Conservation (phyloP, 2,888 invertebrate species). For the Drosophila fulvimacula region DNA sequence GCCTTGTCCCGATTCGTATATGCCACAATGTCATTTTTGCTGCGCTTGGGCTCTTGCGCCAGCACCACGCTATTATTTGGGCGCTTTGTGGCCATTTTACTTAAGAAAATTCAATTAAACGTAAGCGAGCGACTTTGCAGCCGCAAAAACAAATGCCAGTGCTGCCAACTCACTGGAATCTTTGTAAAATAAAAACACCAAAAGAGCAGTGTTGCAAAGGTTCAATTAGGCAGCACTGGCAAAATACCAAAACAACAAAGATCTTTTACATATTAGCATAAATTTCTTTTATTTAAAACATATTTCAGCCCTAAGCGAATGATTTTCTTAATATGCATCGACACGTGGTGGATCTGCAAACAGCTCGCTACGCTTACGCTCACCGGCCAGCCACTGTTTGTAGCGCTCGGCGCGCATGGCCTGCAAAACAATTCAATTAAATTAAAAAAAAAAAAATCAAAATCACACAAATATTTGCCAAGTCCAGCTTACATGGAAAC, state of each 20-base stretch:
- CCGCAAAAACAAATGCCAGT: constrained; percentile 41
- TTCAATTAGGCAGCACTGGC: background rate
- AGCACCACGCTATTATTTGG: constrained; percentile 81
- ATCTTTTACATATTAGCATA: constrained; percentile 15
- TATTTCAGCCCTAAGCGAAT: constrained; percentile 54
- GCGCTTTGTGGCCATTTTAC: constrained; percentile 82
- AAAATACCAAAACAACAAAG: constrained; percentile 7
- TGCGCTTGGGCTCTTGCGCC: constrained; percentile 87
- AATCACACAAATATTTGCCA: background rate
- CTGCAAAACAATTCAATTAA: constrained; percentile 69
- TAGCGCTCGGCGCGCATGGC: constrained; percentile 88
- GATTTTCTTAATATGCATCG: constrained; percentile 86
- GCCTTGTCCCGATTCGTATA: constrained; percentile 91
- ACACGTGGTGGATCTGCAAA: constrained; percentile 86
- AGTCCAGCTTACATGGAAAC: constrained; percentile 86
- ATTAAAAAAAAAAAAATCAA: background rate
- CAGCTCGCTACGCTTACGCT: constrained; percentile 86
- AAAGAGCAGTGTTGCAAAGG: background rate
- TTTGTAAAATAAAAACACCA: too few species aligned
- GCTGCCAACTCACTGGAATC: constrained; percentile 41
- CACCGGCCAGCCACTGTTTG: constrained; percentile 87
- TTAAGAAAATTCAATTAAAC: constrained; percentile 19
- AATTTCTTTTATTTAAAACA: constrained; percentile 65
- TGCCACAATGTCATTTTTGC: constrained; percentile 89
- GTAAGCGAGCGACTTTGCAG: constrained; percentile 26